Evolutionary conservation across 2,113 vertebrate genomes (phyloP).

Genomic region (Ptychochromis oligacanthus): DNA sequence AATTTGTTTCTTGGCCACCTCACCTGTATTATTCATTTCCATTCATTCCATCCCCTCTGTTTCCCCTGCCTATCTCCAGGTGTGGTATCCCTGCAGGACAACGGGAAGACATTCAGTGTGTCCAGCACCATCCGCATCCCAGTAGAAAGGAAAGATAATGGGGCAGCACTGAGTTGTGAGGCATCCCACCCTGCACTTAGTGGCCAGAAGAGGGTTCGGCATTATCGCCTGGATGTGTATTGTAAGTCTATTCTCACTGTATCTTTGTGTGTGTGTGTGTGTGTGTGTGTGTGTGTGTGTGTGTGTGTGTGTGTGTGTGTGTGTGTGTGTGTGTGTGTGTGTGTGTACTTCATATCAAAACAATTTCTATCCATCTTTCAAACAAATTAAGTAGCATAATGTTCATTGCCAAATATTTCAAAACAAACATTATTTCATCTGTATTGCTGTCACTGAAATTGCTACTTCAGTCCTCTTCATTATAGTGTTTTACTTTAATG

Average conservation of each 20-base stretch:
- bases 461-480: conserved; percentile 19
- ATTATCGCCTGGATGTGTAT: conserved; percentile 90
- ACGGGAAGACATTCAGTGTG: conserved; percentile 86
- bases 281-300: not conserved
- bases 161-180: conserved; percentile 87
- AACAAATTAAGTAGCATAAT: conserved; percentile 23
- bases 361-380: not conserved
- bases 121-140: conserved; percentile 84
- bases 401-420: conserved; percentile 25
- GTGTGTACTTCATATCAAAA: not conserved
- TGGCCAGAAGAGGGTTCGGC: conserved; percentile 85
- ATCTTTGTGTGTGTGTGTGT: not conserved
- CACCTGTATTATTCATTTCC: not conserved
- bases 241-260: conserved; percentile 79
- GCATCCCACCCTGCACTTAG: conserved; percentile 84
- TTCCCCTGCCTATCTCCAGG: conserved; percentile 70
- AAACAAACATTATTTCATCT: conserved; percentile 49
- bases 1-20: conserved; percentile 4
- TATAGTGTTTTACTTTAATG: conserved; percentile 32
- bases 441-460: conserved; percentile 31
- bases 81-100: conserved; percentile 86
- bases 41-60: conserved; percentile 12
- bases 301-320: not conserved
- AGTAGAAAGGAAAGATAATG: conserved; percentile 88
- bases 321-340: not conserved